Evolutionary conservation across 2,888 invertebrate species (phyloP).

Genomic region (Pediacus dermestoides): DNA sequence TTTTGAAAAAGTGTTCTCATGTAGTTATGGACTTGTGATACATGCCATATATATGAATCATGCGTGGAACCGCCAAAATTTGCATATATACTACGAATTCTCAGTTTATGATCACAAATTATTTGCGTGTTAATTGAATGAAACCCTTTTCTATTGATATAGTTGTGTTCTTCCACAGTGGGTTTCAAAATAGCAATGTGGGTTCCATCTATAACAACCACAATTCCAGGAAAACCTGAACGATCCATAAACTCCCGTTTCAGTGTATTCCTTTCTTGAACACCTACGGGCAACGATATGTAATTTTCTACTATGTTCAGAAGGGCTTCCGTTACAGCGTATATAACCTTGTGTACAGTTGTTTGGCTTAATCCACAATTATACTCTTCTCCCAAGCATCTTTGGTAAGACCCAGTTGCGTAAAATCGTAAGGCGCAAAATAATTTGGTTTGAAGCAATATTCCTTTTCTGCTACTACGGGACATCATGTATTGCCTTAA

Average conservation of each 20-base stretch:
- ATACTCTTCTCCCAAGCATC: too few relatives aligned
- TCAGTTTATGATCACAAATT: conserved; percentile 10
- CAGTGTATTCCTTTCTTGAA: conserved; percentile 3
- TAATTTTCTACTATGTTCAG: too few relatives aligned
- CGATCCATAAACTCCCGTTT: conserved; percentile 6
- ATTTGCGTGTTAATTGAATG: conserved; percentile 11
- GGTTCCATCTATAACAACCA: conserved; percentile 8
- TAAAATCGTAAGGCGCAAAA: too few relatives aligned
- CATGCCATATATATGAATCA: conserved; percentile 8
- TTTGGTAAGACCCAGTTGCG: too few relatives aligned
- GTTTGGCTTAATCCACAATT: too few relatives aligned
- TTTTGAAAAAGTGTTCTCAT: not conserved
- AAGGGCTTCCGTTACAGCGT: too few relatives aligned
- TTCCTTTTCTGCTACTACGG: too few relatives aligned
- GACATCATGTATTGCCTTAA: too few relatives aligned
- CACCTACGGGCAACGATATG: too few relatives aligned
- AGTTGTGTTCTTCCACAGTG: conserved; percentile 10
- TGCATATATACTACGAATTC: conserved; percentile 9
- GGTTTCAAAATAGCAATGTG: too few relatives aligned
- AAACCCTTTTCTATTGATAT: conserved; percentile 11
- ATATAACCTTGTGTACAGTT: too few relatives aligned
- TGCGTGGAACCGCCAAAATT: conserved; percentile 7
- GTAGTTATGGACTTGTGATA: conserved; percentile 1
- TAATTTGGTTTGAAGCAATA: too few relatives aligned
- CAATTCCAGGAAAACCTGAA: conserved; percentile 6